These are phyloP conservation scores for Metallyticus violacea DNA, from an alignment of 2,888 invertebrate genomes.

Conservation along the genomic window DNA sequence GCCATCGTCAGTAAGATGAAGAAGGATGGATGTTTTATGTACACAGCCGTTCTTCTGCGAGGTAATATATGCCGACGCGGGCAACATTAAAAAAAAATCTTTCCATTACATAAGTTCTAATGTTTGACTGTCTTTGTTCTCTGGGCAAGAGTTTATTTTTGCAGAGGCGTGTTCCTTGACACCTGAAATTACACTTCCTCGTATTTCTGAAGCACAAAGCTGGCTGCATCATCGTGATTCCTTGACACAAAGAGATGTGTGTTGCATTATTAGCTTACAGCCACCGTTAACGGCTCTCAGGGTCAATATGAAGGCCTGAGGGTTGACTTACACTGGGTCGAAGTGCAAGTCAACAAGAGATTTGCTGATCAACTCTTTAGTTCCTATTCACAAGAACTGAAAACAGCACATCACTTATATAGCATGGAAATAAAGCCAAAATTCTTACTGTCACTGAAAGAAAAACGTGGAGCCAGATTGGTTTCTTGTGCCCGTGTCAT, in stretches of 20 bases:
- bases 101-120: background rate
- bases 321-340: background rate
- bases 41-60: background rate
- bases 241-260: background rate
- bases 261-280: background rate
- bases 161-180: background rate
- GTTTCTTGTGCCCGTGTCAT: no score
- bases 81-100: background rate
- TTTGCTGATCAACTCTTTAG: background rate
- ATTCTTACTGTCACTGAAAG: no score
- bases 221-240: background rate
- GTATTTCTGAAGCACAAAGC: background rate
- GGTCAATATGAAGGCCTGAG: background rate
- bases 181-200: background rate
- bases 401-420: no score
- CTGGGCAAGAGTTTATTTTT: background rate
- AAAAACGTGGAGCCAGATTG: no score
- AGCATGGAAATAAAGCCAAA: no score
- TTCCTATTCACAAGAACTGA: no score
- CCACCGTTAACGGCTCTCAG: background rate
- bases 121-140: background rate
- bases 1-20: background rate
- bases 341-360: background rate
- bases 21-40: background rate
- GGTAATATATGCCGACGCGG: background rate